These are phyloP conservation scores for Leuctra nigra DNA, from an alignment of 2,888 invertebrate genomes.

Conservation along the genomic window DNA sequence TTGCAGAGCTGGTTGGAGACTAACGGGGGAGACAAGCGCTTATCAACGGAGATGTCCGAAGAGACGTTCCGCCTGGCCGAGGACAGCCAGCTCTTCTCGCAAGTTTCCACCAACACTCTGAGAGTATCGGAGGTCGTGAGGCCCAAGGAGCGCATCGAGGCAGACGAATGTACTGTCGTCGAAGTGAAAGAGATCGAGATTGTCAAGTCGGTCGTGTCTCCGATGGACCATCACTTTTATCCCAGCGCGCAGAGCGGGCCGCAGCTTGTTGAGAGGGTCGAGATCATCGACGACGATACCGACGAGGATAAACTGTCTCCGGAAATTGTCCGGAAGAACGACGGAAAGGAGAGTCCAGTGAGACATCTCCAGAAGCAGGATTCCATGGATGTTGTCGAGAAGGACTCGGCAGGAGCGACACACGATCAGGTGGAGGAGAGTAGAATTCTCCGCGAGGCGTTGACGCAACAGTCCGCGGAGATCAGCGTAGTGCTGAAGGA, in stretches of 20 bases:
- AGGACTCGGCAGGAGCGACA: no score
- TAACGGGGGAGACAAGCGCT: no score
- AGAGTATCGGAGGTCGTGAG: background rate
- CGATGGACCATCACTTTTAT: slow-evolving; percentile 38
- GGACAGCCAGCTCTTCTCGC: slow-evolving; percentile 61
- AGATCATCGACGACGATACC: slow-evolving; percentile 43
- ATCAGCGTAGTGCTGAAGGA: no score
- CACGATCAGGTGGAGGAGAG: background rate
- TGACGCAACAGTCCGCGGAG: background rate
- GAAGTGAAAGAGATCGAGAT: slow-evolving; percentile 64
- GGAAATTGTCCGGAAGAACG: slow-evolving; percentile 31
- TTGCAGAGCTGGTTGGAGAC: slow-evolving; percentile 17
- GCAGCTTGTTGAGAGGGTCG: slow-evolving; percentile 42
- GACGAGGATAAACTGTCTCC: slow-evolving; percentile 36
- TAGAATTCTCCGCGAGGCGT: background rate
- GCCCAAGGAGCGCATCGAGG: slow-evolving; percentile 27
- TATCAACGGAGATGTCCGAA: no score
- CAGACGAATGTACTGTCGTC: slow-evolving; percentile 51
- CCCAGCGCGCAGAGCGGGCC: slow-evolving; percentile 40
- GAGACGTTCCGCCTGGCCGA: slow-evolving; percentile 55
- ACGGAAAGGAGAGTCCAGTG: slow-evolving; percentile 29
- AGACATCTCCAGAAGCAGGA: no score
- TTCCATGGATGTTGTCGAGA: slow-evolving; percentile 4
- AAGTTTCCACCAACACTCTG: slow-evolving; percentile 46
- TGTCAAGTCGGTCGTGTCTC: slow-evolving; percentile 53